A percentile compares a stretch with the other conserved stretches of the same genome.
Conservation (phyloP, 2,113 vertebrate species). For the Rhynchopsitta pachyrhyncha region DNA sequence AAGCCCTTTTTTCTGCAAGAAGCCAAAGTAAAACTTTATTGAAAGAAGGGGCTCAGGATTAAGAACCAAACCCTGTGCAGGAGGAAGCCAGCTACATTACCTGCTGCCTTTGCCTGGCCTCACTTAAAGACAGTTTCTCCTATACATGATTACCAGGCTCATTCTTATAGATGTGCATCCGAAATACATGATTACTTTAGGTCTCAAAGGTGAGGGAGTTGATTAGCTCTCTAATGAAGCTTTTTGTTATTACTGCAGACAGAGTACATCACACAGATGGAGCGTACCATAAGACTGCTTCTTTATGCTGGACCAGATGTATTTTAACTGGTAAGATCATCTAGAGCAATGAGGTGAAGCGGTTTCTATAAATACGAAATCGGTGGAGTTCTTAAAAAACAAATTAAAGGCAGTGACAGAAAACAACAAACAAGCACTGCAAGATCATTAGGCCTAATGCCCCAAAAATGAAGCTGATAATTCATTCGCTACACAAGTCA, state of each 20-base stretch:
- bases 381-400: neutral
- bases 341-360: neutral
- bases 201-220: conserved; percentile 60
- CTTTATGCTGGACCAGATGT: neutral
- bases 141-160: neutral
- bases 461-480: neutral
- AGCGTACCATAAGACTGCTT: neutral
- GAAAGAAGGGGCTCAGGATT: conserved; percentile 62
- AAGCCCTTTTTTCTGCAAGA: conserved; percentile 67
- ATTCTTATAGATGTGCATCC: conserved; percentile 55
- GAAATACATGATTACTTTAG: conserved; percentile 67
- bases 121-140: neutral
- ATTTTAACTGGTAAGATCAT: neutral
- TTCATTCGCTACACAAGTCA: neutral
- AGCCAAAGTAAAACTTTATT: conserved; percentile 73
- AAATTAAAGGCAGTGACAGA: neutral
- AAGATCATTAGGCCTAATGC: neutral
- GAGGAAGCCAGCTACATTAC: neutral
- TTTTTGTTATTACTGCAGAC: conserved; percentile 54
- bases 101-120: neutral
- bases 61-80: neutral
- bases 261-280: conserved; percentile 43
- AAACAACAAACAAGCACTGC: neutral
- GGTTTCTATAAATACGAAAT: neutral
- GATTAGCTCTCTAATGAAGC: conserved; percentile 61